Conservation (phyloP, 1,140 invertebrate species). For the Drosophila ironensis region DNA sequence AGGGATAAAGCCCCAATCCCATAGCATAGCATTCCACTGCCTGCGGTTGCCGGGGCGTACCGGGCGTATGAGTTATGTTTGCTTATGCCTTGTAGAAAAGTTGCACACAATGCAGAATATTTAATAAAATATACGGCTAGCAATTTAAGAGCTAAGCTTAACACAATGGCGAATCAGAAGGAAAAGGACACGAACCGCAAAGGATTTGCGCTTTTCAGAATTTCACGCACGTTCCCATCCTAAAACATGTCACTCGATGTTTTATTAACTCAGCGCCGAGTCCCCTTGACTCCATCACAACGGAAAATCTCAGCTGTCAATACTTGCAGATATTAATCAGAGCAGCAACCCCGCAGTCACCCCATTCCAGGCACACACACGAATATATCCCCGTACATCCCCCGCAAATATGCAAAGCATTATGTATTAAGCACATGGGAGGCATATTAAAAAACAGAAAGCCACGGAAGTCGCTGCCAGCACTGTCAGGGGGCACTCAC, state of each 20-base stretch:
- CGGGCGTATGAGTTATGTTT: slow-evolving; percentile 65
- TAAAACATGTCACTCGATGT: slow-evolving; percentile 65
- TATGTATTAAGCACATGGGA: slow-evolving; percentile 51
- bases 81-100: slow-evolving; percentile 13
- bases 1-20: background rate
- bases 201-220: slow-evolving; percentile 43
- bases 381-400: background rate
- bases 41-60: slow-evolving; percentile 50
- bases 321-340: slow-evolving; percentile 75
- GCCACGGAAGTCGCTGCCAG: slow-evolving; percentile 11
- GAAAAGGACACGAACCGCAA: slow-evolving; percentile 7
- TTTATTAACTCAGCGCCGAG: slow-evolving; percentile 64
- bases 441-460: slow-evolving; percentile 70
- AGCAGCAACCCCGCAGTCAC: slow-evolving; percentile 4
- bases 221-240: slow-evolving; percentile 51
- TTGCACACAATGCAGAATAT: slow-evolving; percentile 40
- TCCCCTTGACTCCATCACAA: slow-evolving; percentile 13
- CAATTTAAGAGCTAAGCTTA: slow-evolving; percentile 37
- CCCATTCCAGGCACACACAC: background rate
- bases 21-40: background rate
- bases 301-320: slow-evolving; percentile 72
- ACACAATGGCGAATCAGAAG: slow-evolving; percentile 16
- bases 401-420: slow-evolving; percentile 48
- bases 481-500: slow-evolving; percentile 18
- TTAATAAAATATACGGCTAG: slow-evolving; percentile 47